A percentile compares a stretch with the other conserved stretches of the same genome.
Conservation (phyloP, 1,140 invertebrate genomes). For the Leptinotarsa texana region DNA sequence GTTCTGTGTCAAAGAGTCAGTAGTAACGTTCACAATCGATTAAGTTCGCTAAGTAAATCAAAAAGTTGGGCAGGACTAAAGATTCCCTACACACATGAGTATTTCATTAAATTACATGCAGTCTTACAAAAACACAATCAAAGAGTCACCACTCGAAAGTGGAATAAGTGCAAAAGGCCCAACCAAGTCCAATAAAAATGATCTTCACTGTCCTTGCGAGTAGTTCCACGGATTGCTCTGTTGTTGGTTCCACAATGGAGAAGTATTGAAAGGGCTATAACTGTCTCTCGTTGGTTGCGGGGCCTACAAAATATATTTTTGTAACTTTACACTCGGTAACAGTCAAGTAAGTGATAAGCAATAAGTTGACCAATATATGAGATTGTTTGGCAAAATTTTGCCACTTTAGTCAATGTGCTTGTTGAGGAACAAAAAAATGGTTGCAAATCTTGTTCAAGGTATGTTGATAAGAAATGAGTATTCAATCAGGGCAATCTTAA, state of each 20-base stretch:
- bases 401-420: too few species aligned
- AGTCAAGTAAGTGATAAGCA: too few species aligned
- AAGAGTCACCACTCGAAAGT: slow-evolving; percentile 12
- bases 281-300: slow-evolving; percentile 18
- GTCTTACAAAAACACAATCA: slow-evolving; percentile 35
- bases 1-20: slow-evolving; percentile 11
- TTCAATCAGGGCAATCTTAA: too few species aligned
- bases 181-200: slow-evolving; percentile 18
- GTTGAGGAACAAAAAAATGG: too few species aligned
- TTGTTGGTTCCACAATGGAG: slow-evolving; percentile 32
- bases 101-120: slow-evolving; percentile 35
- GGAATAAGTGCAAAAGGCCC: slow-evolving; percentile 36
- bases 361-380: too few species aligned
- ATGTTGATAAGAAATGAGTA: too few species aligned
- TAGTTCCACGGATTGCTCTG: slow-evolving; percentile 33
- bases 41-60: slow-evolving; percentile 22
- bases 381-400: too few species aligned
- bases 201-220: slow-evolving; percentile 26
- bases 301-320: not conserved
- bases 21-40: slow-evolving; percentile 14
- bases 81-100: slow-evolving; percentile 33
- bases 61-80: slow-evolving; percentile 20
- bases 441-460: too few species aligned
- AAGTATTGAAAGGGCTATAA: slow-evolving; percentile 32
- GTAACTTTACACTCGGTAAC: too few species aligned